Evolutionary conservation across 2,888 invertebrate species (phyloP), one percentile per base, ranked within the genome.

Genomic region (Philopedon plagiatum): DNA sequence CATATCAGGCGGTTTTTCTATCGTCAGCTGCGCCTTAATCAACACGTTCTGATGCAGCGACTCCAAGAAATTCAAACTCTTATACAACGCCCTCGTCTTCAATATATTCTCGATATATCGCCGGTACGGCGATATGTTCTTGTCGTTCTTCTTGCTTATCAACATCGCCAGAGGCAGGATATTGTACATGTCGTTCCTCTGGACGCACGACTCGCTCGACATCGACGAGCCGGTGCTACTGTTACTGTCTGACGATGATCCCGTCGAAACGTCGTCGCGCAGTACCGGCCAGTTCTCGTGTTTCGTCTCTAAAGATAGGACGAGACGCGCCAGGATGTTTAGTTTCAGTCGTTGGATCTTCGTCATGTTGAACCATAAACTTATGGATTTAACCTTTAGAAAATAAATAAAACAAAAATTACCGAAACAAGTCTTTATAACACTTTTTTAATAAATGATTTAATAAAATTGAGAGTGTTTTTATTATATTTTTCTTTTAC

Each of bases 291-390:
- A 83, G 39, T 79, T 77, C 19, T 76, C 80, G 29, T 79, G 77
- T 74, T 82, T 84, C 60, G 80, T 81, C 60, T 84, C 83, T 39
- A 83, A 73, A 54, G 80, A 87, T 83, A 83, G 87, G 74, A 94
- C 68, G 79, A 94, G 87, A 81, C 90, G 90, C 0, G 92, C 91
- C 79, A 94, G 86, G 73, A 94, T 91, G 73, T 92, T 87, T 76
- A 97, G 86, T 85, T 94, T 95, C 63, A 95, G 87, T 58, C 94
- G 90, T 84, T 96, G 92, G 84, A 95, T 94, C 78, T 91, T 90
- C 0, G 94, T 94, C 83, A 94, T 93, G 85, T 97, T 98, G 84
- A 93, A 94, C 97, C 97, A 98, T 1, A 96, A 87, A 81, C 94
- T 95, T 90, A 97, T 91, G 9, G 95, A 93, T 85, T 93, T 92